Base-by-base conservation (phyloP, 2,797 vertebrate species). In the Betta splendens region DNA sequence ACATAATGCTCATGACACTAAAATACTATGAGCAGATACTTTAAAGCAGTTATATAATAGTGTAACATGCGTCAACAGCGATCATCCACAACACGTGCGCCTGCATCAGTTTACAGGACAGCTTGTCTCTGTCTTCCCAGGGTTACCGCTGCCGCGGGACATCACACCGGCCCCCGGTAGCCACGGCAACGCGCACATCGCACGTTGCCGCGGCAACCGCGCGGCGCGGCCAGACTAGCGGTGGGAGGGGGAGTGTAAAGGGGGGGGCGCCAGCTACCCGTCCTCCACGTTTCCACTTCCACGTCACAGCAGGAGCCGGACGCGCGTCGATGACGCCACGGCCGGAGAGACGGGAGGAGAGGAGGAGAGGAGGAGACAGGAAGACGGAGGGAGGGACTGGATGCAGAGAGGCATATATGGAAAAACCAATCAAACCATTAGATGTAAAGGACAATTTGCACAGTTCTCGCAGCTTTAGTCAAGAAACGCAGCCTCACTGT, bases 271-370 rank as follows among this genome's bases (percentile, higher is more conserved):
- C 85, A 78, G 76, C 77, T 47, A 37, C 68, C 75, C 65, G 45
- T 71, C 83, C 76, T 85, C 81, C 87, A 89, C 87, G 79, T 89
- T 84, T 81, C 63, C 73, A 69, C 72, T 87, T 89, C 88, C 88
- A 89, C 84, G 81, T 86, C 81, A 81, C 72, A 75, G 64, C 52
- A 61, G 37, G 22, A 43, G 52, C 18, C 61, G 55, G 87, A 74
- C 79, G 84, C 83, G 4, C 29, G 12, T 15, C 87, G 88, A 89
- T 89, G 88, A 89, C 79, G 79, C 89, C 86, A 89, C 67, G 13
- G 21, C 8, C 52, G 3, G 25, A 39, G 23, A 42, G 42, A 1
- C 44, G 45, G 60, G 53, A 54, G 54, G 67, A 58, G 37, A 23
- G 29, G 47, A 13, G 12, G 16, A 33, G 51, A 17, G 13, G 40